Evolutionary conservation across 2,888 invertebrate species (phyloP).

Genomic region (Eupelmus urozonus): DNA sequence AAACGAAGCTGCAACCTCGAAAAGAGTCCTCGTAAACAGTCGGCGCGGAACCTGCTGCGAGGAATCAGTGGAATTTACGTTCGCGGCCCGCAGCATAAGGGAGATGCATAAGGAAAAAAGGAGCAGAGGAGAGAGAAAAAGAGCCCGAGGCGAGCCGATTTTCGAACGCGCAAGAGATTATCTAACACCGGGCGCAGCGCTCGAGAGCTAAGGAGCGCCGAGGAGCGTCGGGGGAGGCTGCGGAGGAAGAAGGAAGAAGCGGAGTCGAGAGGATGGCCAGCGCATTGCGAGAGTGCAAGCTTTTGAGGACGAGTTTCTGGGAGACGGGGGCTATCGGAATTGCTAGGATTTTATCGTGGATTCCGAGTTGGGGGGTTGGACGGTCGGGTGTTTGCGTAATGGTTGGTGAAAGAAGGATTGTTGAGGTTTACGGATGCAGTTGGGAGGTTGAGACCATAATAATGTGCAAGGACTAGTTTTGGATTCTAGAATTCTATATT

Average conservation of each 20-base stretch:
- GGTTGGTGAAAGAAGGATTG: no score
- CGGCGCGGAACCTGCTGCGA: constrained; percentile 1
- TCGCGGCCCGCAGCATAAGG: neutral
- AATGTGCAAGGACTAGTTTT: no score
- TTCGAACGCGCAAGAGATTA: constrained; percentile 70
- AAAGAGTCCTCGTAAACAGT: constrained; percentile 32
- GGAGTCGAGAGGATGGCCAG: constrained; percentile 10
- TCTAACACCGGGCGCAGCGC: constrained; percentile 67
- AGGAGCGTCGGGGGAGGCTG: constrained; percentile 53
- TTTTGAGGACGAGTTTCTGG: no score
- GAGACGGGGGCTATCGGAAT: no score
- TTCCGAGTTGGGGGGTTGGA: no score
- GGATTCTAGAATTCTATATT: no score
- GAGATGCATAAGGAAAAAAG: constrained; percentile 30
- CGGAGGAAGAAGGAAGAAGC: constrained; percentile 36
- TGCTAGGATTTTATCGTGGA: no score
- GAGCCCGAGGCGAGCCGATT: constrained; percentile 64
- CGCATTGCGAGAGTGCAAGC: no score
- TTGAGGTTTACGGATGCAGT: no score
- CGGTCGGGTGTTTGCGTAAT: no score
- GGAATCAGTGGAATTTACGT: constrained; percentile 21
- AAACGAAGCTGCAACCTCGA: neutral
- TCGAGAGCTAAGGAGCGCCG: constrained; percentile 55
- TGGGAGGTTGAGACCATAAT: no score
- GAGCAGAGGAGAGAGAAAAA: constrained; percentile 28